Conservation (phyloP, 2,888 invertebrate species). For the Drosophila peninsularis region DNA sequence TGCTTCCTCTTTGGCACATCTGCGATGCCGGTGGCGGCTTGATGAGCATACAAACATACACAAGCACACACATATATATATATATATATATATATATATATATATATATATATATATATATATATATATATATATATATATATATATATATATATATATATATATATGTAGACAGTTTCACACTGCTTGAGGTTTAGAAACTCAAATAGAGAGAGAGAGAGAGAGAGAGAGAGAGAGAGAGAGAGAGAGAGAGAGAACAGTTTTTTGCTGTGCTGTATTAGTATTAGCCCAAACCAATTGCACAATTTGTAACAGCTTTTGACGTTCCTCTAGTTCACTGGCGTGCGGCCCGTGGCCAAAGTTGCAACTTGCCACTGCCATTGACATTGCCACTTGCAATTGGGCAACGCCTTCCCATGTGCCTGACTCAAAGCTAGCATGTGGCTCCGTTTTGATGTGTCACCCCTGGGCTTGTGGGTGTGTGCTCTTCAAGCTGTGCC, state of each 20-base stretch:
- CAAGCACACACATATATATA: constrained; percentile 5
- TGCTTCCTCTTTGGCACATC: constrained; percentile 61
- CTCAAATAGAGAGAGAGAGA: constrained; percentile 35
- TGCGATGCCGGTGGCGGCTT: constrained; percentile 57
- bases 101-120: too few species aligned
- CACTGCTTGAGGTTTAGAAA: constrained; percentile 31
- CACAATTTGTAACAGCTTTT: constrained; percentile 78
- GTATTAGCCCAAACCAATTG: constrained; percentile 77
- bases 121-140: too few species aligned
- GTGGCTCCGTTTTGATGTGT: constrained; percentile 42
- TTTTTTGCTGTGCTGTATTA: constrained; percentile 38
- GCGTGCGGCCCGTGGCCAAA: constrained; percentile 39
- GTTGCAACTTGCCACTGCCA: constrained; percentile 38
- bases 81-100: too few species aligned
- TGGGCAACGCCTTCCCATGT: constrained; percentile 54
- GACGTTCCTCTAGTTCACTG: constrained; percentile 54
- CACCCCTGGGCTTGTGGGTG: constrained; percentile 61
- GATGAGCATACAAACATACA: constrained; percentile 48
- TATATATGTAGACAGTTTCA: constrained; percentile 13
- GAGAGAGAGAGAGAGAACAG: neutral
- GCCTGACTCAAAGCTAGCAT: constrained; percentile 21
- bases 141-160: too few species aligned
- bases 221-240: neutral
- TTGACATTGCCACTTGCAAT: constrained; percentile 35
- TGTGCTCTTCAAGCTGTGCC: constrained; percentile 38